Conservation (phyloP, 2,888 invertebrate genomes). For the Deroplatys truncata region DNA sequence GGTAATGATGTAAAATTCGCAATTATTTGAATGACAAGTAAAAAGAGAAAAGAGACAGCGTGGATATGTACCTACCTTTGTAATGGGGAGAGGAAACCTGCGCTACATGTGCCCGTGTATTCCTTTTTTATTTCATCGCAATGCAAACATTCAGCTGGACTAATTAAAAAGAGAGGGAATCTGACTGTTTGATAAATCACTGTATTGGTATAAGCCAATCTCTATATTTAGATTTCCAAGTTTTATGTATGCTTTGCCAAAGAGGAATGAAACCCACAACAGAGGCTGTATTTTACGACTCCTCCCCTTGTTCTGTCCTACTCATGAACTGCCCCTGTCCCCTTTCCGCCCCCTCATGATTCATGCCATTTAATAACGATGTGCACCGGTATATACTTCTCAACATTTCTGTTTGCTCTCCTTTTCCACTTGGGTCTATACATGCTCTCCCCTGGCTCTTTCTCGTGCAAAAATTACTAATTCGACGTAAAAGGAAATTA, state of each 20-base stretch:
- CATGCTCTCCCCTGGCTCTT: background rate
- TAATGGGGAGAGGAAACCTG: too few relatives aligned
- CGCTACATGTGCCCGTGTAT: too few relatives aligned
- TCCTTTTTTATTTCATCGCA: background rate
- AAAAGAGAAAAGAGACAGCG: background rate
- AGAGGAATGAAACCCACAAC: background rate
- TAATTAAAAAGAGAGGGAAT: background rate
- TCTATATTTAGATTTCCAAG: background rate
- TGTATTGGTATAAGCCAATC: background rate
- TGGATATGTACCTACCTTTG: background rate
- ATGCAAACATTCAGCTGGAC: background rate
- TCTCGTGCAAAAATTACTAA: background rate
- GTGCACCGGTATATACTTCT: background rate
- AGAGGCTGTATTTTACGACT: background rate
- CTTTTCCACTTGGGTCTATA: background rate
- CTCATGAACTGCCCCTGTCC: background rate
- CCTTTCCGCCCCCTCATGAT: background rate
- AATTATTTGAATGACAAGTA: background rate
- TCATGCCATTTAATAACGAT: background rate
- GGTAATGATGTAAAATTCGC: background rate
- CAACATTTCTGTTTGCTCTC: background rate
- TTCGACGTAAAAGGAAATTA: background rate
- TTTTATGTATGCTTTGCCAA: background rate
- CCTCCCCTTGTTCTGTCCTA: background rate
- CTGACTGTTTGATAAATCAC: background rate